Evolutionary conservation across 2,888 invertebrate genomes (phyloP).

Genomic region (Conomelus anceps): DNA sequence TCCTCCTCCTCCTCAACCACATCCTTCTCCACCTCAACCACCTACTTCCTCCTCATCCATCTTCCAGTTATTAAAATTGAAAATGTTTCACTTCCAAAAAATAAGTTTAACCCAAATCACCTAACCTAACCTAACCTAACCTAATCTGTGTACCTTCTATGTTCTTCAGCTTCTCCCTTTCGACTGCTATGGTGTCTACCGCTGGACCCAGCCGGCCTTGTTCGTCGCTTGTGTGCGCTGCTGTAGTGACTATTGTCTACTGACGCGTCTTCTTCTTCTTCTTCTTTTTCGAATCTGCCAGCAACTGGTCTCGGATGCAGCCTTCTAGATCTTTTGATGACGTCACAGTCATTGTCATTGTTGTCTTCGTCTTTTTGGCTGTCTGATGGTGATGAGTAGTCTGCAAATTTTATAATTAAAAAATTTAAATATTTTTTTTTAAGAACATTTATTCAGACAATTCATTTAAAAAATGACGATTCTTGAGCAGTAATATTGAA

Average conservation of each 20-base stretch:
- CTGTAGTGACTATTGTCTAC: background rate
- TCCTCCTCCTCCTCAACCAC: too few species aligned
- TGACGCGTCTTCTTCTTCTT: too few species aligned
- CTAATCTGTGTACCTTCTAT: background rate
- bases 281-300: background rate
- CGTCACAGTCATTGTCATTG: background rate
- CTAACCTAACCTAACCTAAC: too few species aligned
- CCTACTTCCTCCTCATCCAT: too few species aligned
- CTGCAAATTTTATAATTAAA: too few species aligned
- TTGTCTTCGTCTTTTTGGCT: background rate
- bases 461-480: background rate
- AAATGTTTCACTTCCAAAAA: too few species aligned
- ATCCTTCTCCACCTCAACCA: too few species aligned
- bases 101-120: too few species aligned
- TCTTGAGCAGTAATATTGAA: background rate
- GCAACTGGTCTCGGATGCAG: background rate
- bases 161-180: background rate
- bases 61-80: too few species aligned
- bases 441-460: background rate
- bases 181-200: too few species aligned
- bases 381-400: background rate
- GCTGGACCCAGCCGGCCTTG: background rate
- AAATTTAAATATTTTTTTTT: background rate
- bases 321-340: too few species aligned
- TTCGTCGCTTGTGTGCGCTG: background rate